A percentile compares a stretch with the other conserved stretches of the same genome.
These are phyloP conservation scores for Heliangelus exortis DNA, from an alignment of 2,797 vertebrate genomes.

Conservation along the genomic window DNA sequence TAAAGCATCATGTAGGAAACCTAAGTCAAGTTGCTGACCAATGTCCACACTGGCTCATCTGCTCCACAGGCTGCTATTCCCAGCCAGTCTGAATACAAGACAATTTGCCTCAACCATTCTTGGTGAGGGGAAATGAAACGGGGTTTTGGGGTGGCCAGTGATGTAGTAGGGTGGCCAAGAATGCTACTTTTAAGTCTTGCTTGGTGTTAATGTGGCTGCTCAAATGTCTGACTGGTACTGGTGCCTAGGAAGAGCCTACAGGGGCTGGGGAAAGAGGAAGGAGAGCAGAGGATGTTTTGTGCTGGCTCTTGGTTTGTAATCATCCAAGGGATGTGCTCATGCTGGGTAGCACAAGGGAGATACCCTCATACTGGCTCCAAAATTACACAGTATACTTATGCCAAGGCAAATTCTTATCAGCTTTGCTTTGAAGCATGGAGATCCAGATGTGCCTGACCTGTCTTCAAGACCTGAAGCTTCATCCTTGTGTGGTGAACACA, in stretches of 20 bases:
- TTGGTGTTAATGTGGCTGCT: background rate
- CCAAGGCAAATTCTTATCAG: background rate
- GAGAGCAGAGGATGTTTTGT: background rate
- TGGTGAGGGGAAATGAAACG: background rate
- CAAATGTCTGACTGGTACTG: background rate
- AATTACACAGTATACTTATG: background rate
- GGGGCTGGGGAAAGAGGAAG: background rate
- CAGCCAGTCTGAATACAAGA: background rate
- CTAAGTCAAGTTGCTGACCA: background rate
- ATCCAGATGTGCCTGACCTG: background rate
- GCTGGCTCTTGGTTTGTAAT: background rate
- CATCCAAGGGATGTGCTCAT: background rate
- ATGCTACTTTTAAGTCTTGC: background rate
- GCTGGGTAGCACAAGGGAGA: background rate
- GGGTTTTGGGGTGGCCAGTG: background rate
- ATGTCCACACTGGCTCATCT: background rate
- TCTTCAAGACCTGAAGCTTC: background rate
- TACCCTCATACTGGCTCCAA: background rate
- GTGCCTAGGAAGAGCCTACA: background rate
- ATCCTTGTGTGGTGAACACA: background rate
- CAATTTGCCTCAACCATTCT: background rate
- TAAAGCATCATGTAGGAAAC: background rate
- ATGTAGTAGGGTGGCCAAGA: background rate
- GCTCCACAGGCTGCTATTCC: background rate
- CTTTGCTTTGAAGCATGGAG: background rate